A percentile compares a stretch with the other conserved stretches of the same genome.
These are phyloP conservation scores for Hirtodrosophila cameraria DNA, from an alignment of 2,888 invertebrate species.

Conservation along the genomic window DNA sequence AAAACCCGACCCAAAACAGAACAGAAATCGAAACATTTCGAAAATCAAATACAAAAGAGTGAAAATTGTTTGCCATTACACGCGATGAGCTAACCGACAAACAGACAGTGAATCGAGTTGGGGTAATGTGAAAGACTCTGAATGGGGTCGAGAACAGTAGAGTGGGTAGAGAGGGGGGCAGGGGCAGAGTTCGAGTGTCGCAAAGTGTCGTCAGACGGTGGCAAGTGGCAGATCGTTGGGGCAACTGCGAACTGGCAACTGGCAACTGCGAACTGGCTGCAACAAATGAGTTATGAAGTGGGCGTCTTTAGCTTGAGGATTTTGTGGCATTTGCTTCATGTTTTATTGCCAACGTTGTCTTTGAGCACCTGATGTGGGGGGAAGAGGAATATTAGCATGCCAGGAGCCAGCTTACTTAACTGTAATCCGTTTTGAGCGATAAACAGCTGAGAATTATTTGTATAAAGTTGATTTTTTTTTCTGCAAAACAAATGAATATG, in stretches of 20 bases:
- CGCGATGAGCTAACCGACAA: slow-evolving; percentile 51
- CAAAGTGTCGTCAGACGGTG: slow-evolving; percentile 9
- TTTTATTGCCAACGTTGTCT: slow-evolving; percentile 56
- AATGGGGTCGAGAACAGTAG: slow-evolving; percentile 16
- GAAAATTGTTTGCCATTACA: slow-evolving; percentile 71
- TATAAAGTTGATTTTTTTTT: not conserved
- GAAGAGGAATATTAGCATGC: slow-evolving; percentile 29
- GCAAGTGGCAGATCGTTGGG: no score
- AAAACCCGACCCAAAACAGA: slow-evolving; percentile 2
- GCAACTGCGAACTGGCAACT: no score
- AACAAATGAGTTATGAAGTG: slow-evolving; percentile 74
- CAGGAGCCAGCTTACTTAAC: slow-evolving; percentile 3
- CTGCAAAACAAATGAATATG: slow-evolving; percentile 8
- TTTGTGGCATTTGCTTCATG: slow-evolving; percentile 63
- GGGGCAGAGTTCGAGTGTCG: slow-evolving; percentile 5
- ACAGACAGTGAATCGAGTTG: slow-evolving; percentile 12
- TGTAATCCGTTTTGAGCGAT: slow-evolving; percentile 38
- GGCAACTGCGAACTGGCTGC: not conserved
- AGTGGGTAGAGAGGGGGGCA: no score
- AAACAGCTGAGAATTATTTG: slow-evolving; percentile 44
- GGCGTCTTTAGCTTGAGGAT: slow-evolving; percentile 56
- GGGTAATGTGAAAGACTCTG: slow-evolving; percentile 16
- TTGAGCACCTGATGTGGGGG: slow-evolving; percentile 43
- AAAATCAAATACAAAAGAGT: slow-evolving; percentile 73
- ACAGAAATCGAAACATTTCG: slow-evolving; percentile 50